Evolutionary conservation across 2,888 invertebrate species (phyloP).

Genomic region (Pocota personata): DNA sequence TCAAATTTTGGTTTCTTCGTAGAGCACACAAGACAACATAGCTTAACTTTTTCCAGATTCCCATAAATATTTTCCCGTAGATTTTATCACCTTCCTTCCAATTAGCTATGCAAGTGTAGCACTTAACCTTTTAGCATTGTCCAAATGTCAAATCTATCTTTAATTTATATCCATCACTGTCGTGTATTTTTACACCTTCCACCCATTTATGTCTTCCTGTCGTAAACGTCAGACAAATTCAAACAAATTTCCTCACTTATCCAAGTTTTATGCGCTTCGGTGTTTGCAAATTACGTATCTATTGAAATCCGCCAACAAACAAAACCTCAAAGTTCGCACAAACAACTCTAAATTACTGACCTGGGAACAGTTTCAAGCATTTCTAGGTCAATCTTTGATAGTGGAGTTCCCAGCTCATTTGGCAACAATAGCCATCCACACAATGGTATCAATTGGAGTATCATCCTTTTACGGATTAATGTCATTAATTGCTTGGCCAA

Average conservation of each 20-base stretch:
- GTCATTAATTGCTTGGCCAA: slow-evolving; percentile 30
- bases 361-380: slow-evolving; percentile 26
- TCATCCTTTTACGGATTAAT: slow-evolving; percentile 53
- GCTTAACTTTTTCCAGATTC: not conserved
- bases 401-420: slow-evolving; percentile 32
- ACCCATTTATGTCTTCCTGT: slow-evolving; percentile 39
- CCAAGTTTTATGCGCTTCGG: not conserved
- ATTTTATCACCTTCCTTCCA: not conserved
- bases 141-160: slow-evolving; percentile 41
- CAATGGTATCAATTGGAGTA: slow-evolving; percentile 38
- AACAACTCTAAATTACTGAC: not conserved
- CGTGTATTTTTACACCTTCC: slow-evolving; percentile 26
- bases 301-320: not conserved
- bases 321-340: slow-evolving; percentile 6
- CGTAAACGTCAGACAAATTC: slow-evolving; percentile 44
- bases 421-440: slow-evolving; percentile 7
- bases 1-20: too few species aligned
- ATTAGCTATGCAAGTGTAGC: slow-evolving; percentile 3
- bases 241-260: slow-evolving; percentile 25
- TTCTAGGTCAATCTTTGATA: slow-evolving; percentile 20
- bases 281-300: slow-evolving; percentile 30
- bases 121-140: slow-evolving; percentile 29
- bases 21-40: too few species aligned
- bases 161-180: slow-evolving; percentile 56
- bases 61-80: not conserved